Percentiles rank a stretch among this genome's conserved stretches.
Evolutionary conservation across 2,113 vertebrate genomes (phyloP).

Genomic region (Ictalurus punctatus): DNA sequence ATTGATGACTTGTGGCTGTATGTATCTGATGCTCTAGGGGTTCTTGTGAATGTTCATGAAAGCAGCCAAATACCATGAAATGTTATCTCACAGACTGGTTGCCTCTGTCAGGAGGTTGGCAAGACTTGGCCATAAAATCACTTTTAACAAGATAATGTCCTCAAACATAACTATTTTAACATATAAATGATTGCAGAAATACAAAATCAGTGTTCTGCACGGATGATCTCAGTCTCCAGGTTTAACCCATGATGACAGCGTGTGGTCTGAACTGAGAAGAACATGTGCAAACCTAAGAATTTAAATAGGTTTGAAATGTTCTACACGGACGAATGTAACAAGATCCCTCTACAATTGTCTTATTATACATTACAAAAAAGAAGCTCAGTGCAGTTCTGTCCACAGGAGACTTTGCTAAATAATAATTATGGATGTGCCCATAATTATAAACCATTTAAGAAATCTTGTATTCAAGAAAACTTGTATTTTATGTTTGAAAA

Average conservation of each 20-base stretch:
- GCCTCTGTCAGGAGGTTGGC: background rate
- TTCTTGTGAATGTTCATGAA: background rate
- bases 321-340: background rate
- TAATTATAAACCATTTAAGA: background rate
- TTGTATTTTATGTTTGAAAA: background rate
- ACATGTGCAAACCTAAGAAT: background rate
- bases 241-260: background rate
- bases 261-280: background rate
- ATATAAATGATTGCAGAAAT: background rate
- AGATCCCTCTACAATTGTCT: background rate
- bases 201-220: background rate
- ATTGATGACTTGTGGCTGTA: background rate
- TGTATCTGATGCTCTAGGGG: background rate
- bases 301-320: background rate
- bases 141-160: background rate
- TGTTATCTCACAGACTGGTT: background rate
- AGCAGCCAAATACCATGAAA: background rate
- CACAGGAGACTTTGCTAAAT: background rate
- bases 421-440: background rate
- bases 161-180: background rate
- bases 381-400: background rate
- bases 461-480: background rate
- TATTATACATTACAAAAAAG: background rate
- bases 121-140: background rate
- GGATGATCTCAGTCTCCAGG: background rate